Evolutionary conservation across 2,113 vertebrate species (phyloP), one percentile per base, ranked within the genome.

Genomic region (Hyla sarda): DNA sequence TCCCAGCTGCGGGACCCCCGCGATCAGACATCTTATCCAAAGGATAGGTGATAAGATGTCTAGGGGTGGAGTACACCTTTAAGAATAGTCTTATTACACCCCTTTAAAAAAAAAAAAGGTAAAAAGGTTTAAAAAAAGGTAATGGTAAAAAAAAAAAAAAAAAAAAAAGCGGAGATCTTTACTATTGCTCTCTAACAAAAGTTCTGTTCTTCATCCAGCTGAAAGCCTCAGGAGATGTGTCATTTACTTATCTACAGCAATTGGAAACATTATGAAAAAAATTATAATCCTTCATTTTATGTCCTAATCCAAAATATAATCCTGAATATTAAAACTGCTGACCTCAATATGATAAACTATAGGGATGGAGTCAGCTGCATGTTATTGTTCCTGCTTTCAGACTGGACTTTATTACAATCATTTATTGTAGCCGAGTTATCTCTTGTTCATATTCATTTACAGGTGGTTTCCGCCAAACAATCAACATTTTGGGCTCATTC

Each of bases 251-350:
- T 76, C 73, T 48, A 25, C 41, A 50, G 16, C 41, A 48, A 76
- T 28, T 48, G 72, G 72, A 76, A 76, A 48, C 73, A 48, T 17
- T 50, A 25, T 17, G 47, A 28, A 82, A 82, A 65, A n/a, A n/a
- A n/a, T n/a, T n/a, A n/a, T 82, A 82, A 82, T 82, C 79, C 45
- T 48, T 48, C 14, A 82, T 82, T 45, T 67, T 67, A 82, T 32
- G n/a, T 69, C 25, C 41, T 82, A 82, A 82, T 67, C 58, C 60
- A 30, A 82, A 82, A 67, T 50, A 48, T 82, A 82, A 82, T 82
- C 60, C 79, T 30, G 65, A 82, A 69, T 67, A 80, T 80, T 34
- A 60, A n/a, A 50, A 82, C 58, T 67, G 79, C 65, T 82, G 79
- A 67, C 79, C 79, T 67, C 41, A 48, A 82, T 82, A 48, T 50